Percentiles rank a stretch among this genome's conserved stretches.
phyloP scores from a whole-genome alignment of 1,140 invertebrate species.

The Calosoma granatense region DNA sequence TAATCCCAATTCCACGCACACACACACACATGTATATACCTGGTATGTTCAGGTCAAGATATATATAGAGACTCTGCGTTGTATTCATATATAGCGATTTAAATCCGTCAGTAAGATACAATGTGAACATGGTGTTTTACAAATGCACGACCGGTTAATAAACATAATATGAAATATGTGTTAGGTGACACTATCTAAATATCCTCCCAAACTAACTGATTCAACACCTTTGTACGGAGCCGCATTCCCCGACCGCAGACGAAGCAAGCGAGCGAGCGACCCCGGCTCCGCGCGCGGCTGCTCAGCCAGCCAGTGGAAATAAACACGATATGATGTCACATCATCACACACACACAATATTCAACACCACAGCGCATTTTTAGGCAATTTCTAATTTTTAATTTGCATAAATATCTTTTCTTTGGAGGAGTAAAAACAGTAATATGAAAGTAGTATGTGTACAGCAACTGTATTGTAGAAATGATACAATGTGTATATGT shows the following conservation, averaged over 20 bases:
- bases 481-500: too few species aligned
- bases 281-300: too few species aligned
- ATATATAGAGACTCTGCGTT: too few species aligned
- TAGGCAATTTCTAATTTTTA: neutral
- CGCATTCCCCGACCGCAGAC: slow-evolving; percentile 19
- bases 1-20: too few species aligned
- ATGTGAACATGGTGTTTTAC: slow-evolving; percentile 8
- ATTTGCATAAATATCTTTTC: neutral
- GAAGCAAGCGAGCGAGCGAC: neutral
- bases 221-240: slow-evolving; percentile 26
- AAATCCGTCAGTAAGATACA: neutral
- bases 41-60: too few species aligned
- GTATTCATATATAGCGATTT: too few species aligned
- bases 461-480: too few species aligned
- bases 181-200: slow-evolving; percentile 26
- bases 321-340: neutral
- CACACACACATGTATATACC: too few species aligned
- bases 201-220: slow-evolving; percentile 23
- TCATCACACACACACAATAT: neutral
- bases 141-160: slow-evolving; percentile 8
- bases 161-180: slow-evolving; percentile 22
- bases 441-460: too few species aligned
- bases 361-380: neutral
- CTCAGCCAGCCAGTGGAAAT: neutral
- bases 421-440: too few species aligned